A percentile compares a stretch with the other conserved stretches of the same genome.
Conservation (phyloP, 1,140 invertebrate genomes). For the Sinonovacula constricta region DNA sequence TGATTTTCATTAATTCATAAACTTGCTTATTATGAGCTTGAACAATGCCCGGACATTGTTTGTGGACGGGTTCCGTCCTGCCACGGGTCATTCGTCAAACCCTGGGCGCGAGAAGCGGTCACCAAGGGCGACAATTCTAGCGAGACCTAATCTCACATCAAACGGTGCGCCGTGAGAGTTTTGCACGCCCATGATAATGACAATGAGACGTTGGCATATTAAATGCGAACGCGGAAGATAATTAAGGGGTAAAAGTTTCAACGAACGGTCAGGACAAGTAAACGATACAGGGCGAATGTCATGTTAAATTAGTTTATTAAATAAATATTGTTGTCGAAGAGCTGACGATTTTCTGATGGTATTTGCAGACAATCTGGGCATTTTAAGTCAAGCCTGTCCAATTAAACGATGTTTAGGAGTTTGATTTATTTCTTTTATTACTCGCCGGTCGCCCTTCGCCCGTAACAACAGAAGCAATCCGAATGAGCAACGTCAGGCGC, state of each 20-base stretch:
- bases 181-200: background rate
- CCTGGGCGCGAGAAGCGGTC: background rate
- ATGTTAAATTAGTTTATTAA: constrained; percentile 49
- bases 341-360: constrained; percentile 6
- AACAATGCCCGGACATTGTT: background rate
- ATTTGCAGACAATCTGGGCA: background rate
- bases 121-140: constrained; percentile 5
- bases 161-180: constrained; percentile 1
- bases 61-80: background rate
- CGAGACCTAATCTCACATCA: constrained; percentile 35
- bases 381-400: background rate
- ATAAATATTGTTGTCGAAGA: constrained; percentile 25
- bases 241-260: background rate
- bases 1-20: background rate
- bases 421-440: background rate
- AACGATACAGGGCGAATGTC: constrained; percentile 1
- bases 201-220: background rate
- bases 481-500: no score
- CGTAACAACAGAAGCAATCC: no score
- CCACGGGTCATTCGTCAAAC: constrained; percentile 21
- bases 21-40: background rate
- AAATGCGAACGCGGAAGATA: background rate
- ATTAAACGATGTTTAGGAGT: background rate
- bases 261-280: background rate
- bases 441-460: no score